Conservation (phyloP, 2,797 vertebrate genomes). For the Aythya fuligula region DNA sequence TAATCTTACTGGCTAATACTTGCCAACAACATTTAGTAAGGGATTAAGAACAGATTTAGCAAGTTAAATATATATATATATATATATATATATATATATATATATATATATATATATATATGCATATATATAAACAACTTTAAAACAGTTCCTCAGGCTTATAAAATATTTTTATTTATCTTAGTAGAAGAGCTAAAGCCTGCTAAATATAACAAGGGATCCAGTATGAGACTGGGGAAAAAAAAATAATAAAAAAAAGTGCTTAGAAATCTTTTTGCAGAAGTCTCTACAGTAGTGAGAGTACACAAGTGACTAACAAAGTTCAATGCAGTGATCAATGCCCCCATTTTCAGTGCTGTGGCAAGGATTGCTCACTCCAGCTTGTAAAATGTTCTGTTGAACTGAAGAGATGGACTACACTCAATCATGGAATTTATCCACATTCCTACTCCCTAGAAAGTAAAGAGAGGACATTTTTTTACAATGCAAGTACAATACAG, state of each 20-base stretch:
- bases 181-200: neutral
- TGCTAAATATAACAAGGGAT: neutral
- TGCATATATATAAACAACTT: neutral
- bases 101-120: no score
- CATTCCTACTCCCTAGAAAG: neutral
- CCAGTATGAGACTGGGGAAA: neutral
- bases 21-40: conserved; percentile 55
- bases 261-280: neutral
- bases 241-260: neutral
- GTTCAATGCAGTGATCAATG: neutral
- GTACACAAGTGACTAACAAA: neutral
- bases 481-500: no score
- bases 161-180: neutral
- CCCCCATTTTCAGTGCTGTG: rapidly evolving
- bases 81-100: no score
- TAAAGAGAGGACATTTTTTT: neutral
- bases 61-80: conserved; percentile 7
- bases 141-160: conserved; percentile 18
- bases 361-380: neutral
- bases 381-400: neutral
- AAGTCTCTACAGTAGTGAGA: neutral
- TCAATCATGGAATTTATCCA: neutral
- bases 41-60: conserved; percentile 56
- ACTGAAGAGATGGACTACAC: neutral
- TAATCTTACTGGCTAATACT: conserved; percentile 67